Evolutionary conservation across 2,113 vertebrate genomes (phyloP), one percentile per base, ranked within the genome.

Genomic region (Nipponia nippon): DNA sequence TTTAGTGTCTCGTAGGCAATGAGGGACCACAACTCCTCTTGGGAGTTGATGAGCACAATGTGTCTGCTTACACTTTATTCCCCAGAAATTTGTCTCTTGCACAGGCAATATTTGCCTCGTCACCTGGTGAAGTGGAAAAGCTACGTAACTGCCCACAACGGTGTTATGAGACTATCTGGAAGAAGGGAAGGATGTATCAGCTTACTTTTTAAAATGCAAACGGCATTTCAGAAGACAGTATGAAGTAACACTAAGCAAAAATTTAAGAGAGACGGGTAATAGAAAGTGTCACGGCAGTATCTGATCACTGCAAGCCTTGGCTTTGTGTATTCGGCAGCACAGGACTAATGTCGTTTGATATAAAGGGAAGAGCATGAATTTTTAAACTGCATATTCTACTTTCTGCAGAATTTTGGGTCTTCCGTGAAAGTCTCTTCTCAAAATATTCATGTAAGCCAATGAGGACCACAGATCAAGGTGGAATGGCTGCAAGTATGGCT

Each of bases 171-270:
- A 58, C 87, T 73, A 2, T 36, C 32, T 71, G 73, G 38, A 87
- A 94, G 65, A 75, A 79, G 50, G 32, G 56, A 36, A 53, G 32
- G 66, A 26, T n/a, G 2, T 46, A 83, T 52, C 61, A 52, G 52
- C 79, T 90, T 93, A 29, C 70, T 76, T 93, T 94, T 92, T 80
- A 59, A 95, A 88, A 92, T 90, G 85, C 26, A 87, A 47, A 67
- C 65, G 62, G 36, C 79, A 69, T 86, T 86, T 93, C 78, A 80
- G 79, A 90, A 90, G 53, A 78, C 44, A 72, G 34, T 25, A 40
- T 65, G 63, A 40, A 56, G 62, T 88, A 80, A 53, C 4, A 3
- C 40, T 53, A 66, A 89, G 40, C 49, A 88, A 94, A 83, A 95
- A 65, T 56, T 86, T 59, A 27, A 93, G 66, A 58, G 42, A 61